A percentile compares a stretch with the other conserved stretches of the same genome.
phyloP scores from a whole-genome alignment of 2,888 invertebrate genomes.

The Ochropleura leucogaster region DNA sequence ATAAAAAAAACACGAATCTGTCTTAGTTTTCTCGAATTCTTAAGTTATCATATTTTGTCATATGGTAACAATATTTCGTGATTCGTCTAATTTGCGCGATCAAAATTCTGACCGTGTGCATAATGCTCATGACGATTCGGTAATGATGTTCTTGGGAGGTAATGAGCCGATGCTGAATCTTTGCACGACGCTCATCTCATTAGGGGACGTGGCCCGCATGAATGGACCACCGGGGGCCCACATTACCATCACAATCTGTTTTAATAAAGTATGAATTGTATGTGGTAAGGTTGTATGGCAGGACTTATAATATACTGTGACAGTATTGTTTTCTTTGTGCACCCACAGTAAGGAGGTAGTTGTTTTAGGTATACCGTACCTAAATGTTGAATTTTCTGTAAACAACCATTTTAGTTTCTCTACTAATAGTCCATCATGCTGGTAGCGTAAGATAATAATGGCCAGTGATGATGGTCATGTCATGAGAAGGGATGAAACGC shows the following conservation, averaged over 20 bases:
- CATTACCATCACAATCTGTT: slow-evolving; percentile 65
- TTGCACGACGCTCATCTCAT: slow-evolving; percentile 66
- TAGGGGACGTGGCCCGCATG: slow-evolving; percentile 62
- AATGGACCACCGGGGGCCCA: slow-evolving; percentile 66
- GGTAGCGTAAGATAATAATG: neutral
- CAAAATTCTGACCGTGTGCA: slow-evolving; percentile 53
- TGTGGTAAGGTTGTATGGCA: slow-evolving; percentile 43
- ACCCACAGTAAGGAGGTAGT: slow-evolving; percentile 19
- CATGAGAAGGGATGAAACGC: too few relatives aligned
- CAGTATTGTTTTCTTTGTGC: slow-evolving; percentile 37
- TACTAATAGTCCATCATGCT: neutral
- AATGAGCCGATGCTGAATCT: slow-evolving; percentile 64
- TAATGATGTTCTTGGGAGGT: slow-evolving; percentile 56
- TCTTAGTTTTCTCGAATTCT: neutral
- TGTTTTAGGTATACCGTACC: neutral
- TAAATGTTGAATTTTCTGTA: neutral
- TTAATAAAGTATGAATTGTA: slow-evolving; percentile 49
- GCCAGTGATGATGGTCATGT: neutral
- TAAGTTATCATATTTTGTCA: neutral
- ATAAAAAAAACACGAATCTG: too few relatives aligned
- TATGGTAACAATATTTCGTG: slow-evolving; percentile 10
- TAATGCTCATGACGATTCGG: slow-evolving; percentile 51
- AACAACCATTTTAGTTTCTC: neutral
- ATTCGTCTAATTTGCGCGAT: slow-evolving; percentile 56
- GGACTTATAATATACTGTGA: slow-evolving; percentile 38